Base-by-base conservation (phyloP, 2,113 vertebrate genomes). In the Morone chrysops region DNA sequence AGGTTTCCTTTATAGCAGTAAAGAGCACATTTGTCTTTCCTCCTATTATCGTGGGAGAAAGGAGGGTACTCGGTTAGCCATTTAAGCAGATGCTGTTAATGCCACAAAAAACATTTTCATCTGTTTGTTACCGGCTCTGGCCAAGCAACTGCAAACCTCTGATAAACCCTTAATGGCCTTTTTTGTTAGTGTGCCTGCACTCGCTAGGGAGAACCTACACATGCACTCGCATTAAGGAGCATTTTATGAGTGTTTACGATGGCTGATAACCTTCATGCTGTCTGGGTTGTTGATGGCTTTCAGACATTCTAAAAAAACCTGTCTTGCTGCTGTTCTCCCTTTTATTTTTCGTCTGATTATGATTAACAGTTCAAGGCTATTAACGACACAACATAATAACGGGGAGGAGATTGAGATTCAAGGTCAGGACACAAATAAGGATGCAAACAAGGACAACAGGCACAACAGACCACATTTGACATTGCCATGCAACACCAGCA, bases 111-210 rank as follows among this genome's bases (percentile, higher is more conserved):
- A 62, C 50, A 63, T 67, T 69, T 90, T 90, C 47, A 77, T 90
- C 73, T 79, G 38, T 75, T 67, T 65, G 75, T 75, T 75, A 80
- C 22, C 4, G 1, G 41, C 62, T 87, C 70, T 72, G 63, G 57
- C 84, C 63, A 62, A 81, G 63, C 80, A 69, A 53, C 92, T 94
- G 94, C 76, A 83, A 82, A 87, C 67, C 85, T 87, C 83, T 81
- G 91, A 94, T 94, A 93, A 95, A 91, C 82, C 85, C 83, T 78
- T 85, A 89, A 90, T 83, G 78, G 85, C 81, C 80, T 80, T 70
- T 31, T 50, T 60, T 60, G 22, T 73, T 71, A 41, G 40, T 61
- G 73, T 77, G 79, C 75, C 61, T 65, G 78, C 71, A 89, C 83
- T 89, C 79, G 54, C 79, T 75, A 36, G 59, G 56, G 70, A 84